phyloP scores from a whole-genome alignment of 1,140 invertebrate genomes.

The Drosophila busckii region DNA sequence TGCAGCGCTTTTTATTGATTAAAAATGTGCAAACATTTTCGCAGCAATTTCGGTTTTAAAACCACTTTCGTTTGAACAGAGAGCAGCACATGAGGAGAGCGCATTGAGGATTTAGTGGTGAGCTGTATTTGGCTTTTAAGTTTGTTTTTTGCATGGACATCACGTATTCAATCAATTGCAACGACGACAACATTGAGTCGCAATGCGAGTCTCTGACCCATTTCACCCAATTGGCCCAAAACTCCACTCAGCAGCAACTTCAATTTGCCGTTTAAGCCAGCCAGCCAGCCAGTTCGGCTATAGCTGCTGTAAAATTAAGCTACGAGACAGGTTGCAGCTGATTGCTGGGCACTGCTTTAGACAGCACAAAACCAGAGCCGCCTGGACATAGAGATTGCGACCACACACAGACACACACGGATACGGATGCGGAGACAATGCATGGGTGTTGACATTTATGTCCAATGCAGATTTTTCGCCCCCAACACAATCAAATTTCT shows the following conservation, averaged over 20 bases:
- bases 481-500: conserved; percentile 31
- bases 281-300: neutral
- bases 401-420: conserved; percentile 1
- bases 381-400: neutral
- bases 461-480: conserved; percentile 74
- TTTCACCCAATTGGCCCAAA: conserved; percentile 68
- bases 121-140: conserved; percentile 66
- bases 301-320: conserved; percentile 57
- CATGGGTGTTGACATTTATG: conserved; percentile 74
- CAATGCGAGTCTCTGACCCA: conserved; percentile 47
- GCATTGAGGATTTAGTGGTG: conserved; percentile 14
- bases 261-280: conserved; percentile 27
- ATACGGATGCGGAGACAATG: neutral
- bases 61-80: conserved; percentile 69
- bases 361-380: conserved; percentile 29
- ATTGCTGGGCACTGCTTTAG: conserved; percentile 71
- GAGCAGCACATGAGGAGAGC: conserved; percentile 18
- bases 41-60: conserved; percentile 72
- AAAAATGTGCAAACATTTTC: conserved; percentile 75
- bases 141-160: conserved; percentile 75
- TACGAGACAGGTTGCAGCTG: conserved; percentile 55
- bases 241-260: conserved; percentile 9
- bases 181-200: conserved; percentile 43
- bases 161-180: conserved; percentile 76
- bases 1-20: conserved; percentile 56